Percentiles rank a stretch among this genome's conserved stretches.
Conservation (phyloP, 2,113 vertebrate genomes). For the Grantiella picta region DNA sequence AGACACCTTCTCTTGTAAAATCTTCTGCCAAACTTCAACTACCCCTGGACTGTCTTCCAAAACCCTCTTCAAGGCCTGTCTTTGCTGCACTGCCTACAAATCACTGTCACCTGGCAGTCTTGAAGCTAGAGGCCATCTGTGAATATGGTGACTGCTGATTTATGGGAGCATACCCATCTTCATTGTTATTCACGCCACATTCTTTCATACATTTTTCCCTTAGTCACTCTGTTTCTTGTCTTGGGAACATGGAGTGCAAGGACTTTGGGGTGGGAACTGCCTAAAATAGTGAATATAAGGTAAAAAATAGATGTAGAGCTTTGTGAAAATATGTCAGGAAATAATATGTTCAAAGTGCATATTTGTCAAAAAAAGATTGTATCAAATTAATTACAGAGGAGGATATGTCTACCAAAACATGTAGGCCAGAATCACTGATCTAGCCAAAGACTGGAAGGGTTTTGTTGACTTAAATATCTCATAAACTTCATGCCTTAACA, state of each 20-base stretch:
- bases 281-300: not conserved
- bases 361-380: not conserved
- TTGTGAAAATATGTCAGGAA: not conserved
- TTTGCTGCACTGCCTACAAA: constrained; percentile 22
- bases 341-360: not conserved
- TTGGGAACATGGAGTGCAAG: not conserved
- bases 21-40: not conserved
- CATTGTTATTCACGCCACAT: constrained; percentile 4
- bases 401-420: not conserved
- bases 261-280: not conserved
- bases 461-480: not conserved
- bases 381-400: not conserved
- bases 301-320: not conserved
- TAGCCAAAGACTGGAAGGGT: not conserved
- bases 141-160: constrained; percentile 39
- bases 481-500: not conserved
- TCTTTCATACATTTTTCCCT: constrained; percentile 1
- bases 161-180: constrained; percentile 6
- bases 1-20: not conserved
- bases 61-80: not conserved
- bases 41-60: not conserved
- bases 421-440: not conserved
- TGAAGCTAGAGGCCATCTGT: constrained; percentile 15
- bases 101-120: not conserved
- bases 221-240: not conserved